These are phyloP conservation scores for Prolemur simus DNA, from an alignment of 2,113 vertebrate species.

Conservation along the genomic window DNA sequence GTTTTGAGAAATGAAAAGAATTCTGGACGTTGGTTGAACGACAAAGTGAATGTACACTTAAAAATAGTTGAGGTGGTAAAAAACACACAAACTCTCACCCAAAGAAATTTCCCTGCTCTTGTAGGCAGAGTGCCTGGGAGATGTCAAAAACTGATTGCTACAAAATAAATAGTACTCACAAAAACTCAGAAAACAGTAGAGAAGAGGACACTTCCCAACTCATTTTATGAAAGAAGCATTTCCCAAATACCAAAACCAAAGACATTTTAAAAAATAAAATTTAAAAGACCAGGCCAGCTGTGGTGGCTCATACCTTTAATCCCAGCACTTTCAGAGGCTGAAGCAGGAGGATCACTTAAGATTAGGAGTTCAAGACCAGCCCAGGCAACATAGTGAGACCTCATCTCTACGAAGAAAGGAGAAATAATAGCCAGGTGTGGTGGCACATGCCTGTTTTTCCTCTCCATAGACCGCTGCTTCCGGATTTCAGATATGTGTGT, in stretches of 20 bases:
- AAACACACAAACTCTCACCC: neutral
- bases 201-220: neutral
- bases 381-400: neutral
- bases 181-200: neutral
- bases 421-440: neutral
- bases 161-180: neutral
- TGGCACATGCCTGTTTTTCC: neutral
- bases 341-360: neutral
- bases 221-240: neutral
- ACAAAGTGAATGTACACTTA: neutral
- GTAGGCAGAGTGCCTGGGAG: neutral
- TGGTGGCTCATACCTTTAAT: neutral
- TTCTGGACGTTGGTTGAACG: neutral
- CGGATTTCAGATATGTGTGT: no score
- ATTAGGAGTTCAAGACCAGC: neutral
- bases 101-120: neutral
- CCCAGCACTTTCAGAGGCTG: neutral
- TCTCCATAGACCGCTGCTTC: no score
- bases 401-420: neutral
- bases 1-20: neutral
- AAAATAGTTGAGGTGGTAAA: neutral
- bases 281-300: neutral
- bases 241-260: neutral
- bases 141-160: neutral
- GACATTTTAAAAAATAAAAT: neutral